Percentiles rank a stretch among this genome's conserved stretches.
phyloP scores from a whole-genome alignment of 2,888 invertebrate species.

The Mythimna impura region DNA sequence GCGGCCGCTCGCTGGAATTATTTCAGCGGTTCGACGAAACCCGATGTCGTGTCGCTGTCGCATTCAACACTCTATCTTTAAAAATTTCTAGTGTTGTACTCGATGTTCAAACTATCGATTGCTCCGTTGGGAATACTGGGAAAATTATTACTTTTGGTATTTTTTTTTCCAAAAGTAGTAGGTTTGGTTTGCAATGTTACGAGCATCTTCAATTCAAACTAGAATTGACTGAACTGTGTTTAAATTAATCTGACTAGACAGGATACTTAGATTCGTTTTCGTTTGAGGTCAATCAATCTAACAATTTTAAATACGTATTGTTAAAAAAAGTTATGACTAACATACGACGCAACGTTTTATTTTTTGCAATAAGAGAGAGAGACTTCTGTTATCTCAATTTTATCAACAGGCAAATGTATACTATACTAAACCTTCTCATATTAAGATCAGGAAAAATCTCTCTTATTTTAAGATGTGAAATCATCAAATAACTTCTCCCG shows the following conservation, averaged over 20 bases:
- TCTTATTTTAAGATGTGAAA: too few relatives aligned
- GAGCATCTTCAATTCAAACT: too few relatives aligned
- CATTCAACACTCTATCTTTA: constrained; percentile 89
- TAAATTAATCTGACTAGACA: not conserved
- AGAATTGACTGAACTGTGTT: not conserved
- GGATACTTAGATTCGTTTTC: not conserved
- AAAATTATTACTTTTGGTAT: not conserved
- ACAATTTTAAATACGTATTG: too few relatives aligned
- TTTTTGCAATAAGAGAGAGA: too few relatives aligned
- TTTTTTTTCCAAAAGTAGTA: not conserved
- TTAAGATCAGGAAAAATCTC: too few relatives aligned
- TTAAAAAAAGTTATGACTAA: too few relatives aligned
- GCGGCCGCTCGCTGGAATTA: constrained; percentile 84
- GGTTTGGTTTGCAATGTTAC: not conserved
- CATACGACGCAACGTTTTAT: too few relatives aligned
- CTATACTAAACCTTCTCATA: too few relatives aligned
- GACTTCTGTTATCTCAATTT: too few relatives aligned
- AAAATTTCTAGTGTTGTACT: constrained; percentile 83
- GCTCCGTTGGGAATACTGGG: not conserved
- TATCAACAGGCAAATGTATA: too few relatives aligned
- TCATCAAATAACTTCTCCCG: too few relatives aligned
- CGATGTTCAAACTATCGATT: constrained; percentile 27
- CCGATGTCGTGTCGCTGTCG: constrained; percentile 87
- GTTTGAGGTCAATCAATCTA: not conserved
- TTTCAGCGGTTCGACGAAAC: constrained; percentile 89